These are phyloP conservation scores for Riptortus pedestris DNA, from an alignment of 1,140 invertebrate species.

Conservation along the genomic window DNA sequence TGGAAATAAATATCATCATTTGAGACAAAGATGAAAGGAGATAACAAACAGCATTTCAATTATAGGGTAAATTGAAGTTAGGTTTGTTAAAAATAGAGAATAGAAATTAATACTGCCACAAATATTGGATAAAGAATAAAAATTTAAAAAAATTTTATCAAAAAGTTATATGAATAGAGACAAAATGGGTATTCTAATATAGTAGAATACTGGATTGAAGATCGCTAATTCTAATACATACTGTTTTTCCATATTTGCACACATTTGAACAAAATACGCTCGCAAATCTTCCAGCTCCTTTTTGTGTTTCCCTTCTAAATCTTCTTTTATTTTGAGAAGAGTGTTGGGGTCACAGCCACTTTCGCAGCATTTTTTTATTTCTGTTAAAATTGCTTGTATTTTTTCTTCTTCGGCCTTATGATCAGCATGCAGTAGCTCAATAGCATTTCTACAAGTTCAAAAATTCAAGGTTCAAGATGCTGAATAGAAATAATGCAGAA, in stretches of 20 bases:
- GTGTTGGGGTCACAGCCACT: slow-evolving; percentile 31
- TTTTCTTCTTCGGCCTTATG: slow-evolving; percentile 26
- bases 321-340: slow-evolving; percentile 41
- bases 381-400: slow-evolving; percentile 14
- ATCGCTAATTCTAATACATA: slow-evolving; percentile 35
- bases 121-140: too few relatives aligned
- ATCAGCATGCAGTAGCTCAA: slow-evolving; percentile 27
- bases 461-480: too few relatives aligned
- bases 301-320: slow-evolving; percentile 50
- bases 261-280: slow-evolving; percentile 66
- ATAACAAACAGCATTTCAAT: too few relatives aligned
- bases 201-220: not conserved
- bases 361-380: slow-evolving; percentile 19
- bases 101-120: too few relatives aligned
- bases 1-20: too few relatives aligned
- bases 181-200: slow-evolving; percentile 27
- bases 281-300: slow-evolving; percentile 65
- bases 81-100: too few relatives aligned
- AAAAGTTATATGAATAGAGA: too few relatives aligned
- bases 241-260: slow-evolving; percentile 62
- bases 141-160: too few relatives aligned
- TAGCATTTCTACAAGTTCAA: slow-evolving; percentile 27
- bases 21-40: too few relatives aligned
- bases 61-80: too few relatives aligned
- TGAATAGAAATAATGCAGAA: not conserved